Base-by-base conservation (phyloP, 1,140 invertebrate species). In the Pararge aegeria region DNA sequence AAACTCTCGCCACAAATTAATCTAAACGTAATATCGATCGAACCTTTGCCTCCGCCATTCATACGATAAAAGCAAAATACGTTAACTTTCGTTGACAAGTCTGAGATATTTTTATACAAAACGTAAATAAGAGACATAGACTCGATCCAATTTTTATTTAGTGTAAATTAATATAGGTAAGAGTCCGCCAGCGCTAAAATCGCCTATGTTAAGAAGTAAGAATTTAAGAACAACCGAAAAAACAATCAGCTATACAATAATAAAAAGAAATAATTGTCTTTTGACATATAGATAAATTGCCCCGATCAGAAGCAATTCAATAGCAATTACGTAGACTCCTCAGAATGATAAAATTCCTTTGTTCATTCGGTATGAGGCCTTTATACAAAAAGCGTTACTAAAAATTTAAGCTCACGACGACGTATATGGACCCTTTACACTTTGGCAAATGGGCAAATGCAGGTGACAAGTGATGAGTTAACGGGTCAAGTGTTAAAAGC, bases 1-100 rank as follows among this genome's bases (percentile, higher is more conserved):
- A 81, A 85, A 78, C 68, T 85, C 82, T 86, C 82, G 77, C 78
- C 76, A 85, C 80, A 80, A 83, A 83, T 80, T 81, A 83, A 80
- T 82, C 81, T 86, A 86, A 83, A 79, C 72, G 78, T 62, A 69
- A 67, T 50, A 55, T 16, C 65, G 76, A 85, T 82, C 75, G 83
- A 78, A 82, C 72, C 67, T 78, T 70, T 61, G 63, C 38, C 69
- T 64, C 52, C 29, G 38, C 16, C 1, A 30, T 12, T 9, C 16
- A 12, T 5, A 19, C 13, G 5, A 10, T 12, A 20, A 40, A 40
- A 15, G 30, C 3, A 34, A 34, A n/a, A 34, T 12, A 10, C 27
- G 30, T 34, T n/a, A n/a, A 34, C 7, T 7, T 7, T 34, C 3
- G 1, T 34, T n/a, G 30, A n/a, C 42, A 2, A 20, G 13, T 19